phyloP scores from a whole-genome alignment of 2,113 vertebrate species.

The Zosterops lateralis region DNA sequence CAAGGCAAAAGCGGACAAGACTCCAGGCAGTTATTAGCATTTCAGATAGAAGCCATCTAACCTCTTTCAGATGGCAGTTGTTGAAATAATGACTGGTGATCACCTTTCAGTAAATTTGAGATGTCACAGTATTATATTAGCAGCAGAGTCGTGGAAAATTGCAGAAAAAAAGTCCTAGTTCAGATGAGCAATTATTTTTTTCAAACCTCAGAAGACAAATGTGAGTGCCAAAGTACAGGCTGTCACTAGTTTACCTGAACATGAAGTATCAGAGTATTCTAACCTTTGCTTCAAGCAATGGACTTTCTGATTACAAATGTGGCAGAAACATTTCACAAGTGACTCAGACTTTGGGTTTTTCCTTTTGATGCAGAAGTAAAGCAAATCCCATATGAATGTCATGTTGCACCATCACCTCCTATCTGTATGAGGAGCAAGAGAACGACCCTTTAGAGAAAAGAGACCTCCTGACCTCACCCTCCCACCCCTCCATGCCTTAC shows the following conservation, averaged over 20 bases:
- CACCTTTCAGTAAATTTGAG: background rate
- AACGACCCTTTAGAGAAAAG: background rate
- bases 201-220: background rate
- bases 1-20: background rate
- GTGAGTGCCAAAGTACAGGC: background rate
- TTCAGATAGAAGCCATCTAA: background rate
- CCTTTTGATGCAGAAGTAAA: background rate
- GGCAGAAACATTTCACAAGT: background rate
- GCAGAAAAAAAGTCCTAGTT: background rate
- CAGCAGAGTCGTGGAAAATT: background rate
- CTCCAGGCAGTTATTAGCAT: background rate
- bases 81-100: conserved; percentile 5
- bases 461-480: background rate
- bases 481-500: background rate
- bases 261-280: background rate
- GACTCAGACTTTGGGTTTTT: background rate
- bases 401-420: background rate
- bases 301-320: background rate
- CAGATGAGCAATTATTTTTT: background rate
- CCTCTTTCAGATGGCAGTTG: background rate
- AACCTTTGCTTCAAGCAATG: background rate
- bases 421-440: background rate
- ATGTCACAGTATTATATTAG: background rate
- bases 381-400: background rate
- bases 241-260: background rate